These are phyloP conservation scores for Saxidomus purpurata DNA, from an alignment of 1,140 invertebrate genomes.

Conservation along the genomic window DNA sequence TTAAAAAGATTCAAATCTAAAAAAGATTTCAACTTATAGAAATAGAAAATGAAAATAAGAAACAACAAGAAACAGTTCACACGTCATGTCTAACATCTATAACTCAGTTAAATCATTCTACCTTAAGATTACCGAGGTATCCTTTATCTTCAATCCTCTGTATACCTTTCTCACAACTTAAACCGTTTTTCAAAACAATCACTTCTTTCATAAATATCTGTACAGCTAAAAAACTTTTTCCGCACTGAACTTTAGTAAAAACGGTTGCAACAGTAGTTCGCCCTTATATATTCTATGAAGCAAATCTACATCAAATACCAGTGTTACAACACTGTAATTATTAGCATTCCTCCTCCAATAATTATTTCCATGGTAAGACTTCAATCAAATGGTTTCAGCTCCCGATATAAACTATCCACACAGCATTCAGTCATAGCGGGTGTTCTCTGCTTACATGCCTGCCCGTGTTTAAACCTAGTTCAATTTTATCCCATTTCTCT, in stretches of 20 bases:
- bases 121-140: background rate
- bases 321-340: constrained; percentile 34
- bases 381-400: constrained; percentile 10
- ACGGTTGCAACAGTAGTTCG: background rate
- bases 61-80: too few relatives aligned
- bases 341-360: constrained; percentile 29
- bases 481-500: background rate
- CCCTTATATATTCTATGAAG: constrained; percentile 16
- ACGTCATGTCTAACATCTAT: too few relatives aligned
- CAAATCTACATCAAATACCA: constrained; percentile 41
- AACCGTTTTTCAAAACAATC: background rate
- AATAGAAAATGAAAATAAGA: too few relatives aligned
- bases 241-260: constrained; percentile 7
- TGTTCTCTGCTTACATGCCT: background rate
- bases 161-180: constrained; percentile 4
- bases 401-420: background rate
- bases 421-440: background rate
- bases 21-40: too few relatives aligned
- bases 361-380: constrained; percentile 47
- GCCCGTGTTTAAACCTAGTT: background rate
- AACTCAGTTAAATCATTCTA: background rate
- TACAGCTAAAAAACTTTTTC: background rate
- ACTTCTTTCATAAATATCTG: background rate
- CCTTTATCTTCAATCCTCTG: background rate
- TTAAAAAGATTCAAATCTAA: too few relatives aligned